Evolutionary conservation across 1,140 invertebrate species (phyloP).

Genomic region (Frieseomelitta varia): DNA sequence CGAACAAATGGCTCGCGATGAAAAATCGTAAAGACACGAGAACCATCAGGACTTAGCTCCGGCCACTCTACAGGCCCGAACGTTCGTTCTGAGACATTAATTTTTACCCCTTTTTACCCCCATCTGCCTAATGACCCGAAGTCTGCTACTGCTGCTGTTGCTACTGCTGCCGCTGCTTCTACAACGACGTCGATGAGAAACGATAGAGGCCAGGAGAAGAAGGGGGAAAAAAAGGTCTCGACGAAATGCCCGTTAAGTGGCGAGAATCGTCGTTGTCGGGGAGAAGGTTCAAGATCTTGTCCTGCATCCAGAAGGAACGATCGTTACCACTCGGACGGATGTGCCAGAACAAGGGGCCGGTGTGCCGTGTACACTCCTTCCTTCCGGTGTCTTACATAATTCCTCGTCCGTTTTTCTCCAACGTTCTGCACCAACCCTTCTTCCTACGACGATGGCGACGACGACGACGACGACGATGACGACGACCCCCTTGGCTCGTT

Average conservation of each 20-base stretch:
- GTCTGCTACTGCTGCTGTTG: conserved; percentile 42
- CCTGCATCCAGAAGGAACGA: conserved; percentile 63
- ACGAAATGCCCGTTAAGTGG: conserved; percentile 76
- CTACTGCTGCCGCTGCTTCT: neutral
- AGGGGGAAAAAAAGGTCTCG: conserved; percentile 58
- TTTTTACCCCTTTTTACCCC: conserved; percentile 80
- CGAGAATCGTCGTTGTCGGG: conserved; percentile 62
- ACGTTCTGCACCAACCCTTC: conserved; percentile 41
- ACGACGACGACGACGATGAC: too few relatives aligned
- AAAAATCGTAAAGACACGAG: conserved; percentile 79
- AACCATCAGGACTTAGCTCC: conserved; percentile 62
- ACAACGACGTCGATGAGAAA: conserved; percentile 23
- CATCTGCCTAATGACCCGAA: conserved; percentile 80
- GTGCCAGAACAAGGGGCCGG: conserved; percentile 48
- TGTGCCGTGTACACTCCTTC: conserved; percentile 59
- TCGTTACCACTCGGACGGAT: conserved; percentile 68
- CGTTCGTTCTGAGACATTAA: conserved; percentile 82
- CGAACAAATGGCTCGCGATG: conserved; percentile 77
- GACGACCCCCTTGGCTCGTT: conserved; percentile 48
- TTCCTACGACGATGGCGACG: conserved; percentile 16
- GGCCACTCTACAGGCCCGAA: conserved; percentile 67
- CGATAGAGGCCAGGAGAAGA: neutral
- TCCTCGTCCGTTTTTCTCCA: conserved; percentile 56
- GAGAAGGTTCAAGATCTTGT: conserved; percentile 59
- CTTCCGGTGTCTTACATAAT: conserved; percentile 66